Base-by-base conservation (phyloP, 2,797 vertebrate genomes). In the Sylvilagus floridanus region DNA sequence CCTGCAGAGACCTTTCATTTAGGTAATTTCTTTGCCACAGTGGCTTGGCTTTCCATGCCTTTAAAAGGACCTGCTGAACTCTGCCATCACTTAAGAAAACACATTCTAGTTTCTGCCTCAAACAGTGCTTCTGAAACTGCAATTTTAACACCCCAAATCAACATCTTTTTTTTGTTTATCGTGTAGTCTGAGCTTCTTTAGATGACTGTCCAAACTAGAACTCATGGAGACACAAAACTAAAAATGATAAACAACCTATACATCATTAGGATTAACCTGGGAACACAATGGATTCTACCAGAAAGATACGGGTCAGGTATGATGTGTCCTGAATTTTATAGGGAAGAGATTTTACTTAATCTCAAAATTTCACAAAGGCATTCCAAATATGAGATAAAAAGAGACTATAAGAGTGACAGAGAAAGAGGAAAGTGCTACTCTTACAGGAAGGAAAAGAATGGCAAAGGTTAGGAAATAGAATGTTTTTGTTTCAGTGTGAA, bases 281-380 rank as follows among this genome's bases (percentile, higher is more conserved):
- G 72, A 87, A 73, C 65, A 63, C 24, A 79, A 3, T n/a, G 9
- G 6, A 57, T 72, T 69, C 35, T 84, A 30, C 35, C 22, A 69
- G 32, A 93, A 89, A 89, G 19, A 47, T 76, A 13, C 54, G 79
- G 30, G 4, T 93, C 22, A 93, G 54, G 66, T 35, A 12, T 91
- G 24, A 94, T 76, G 2, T 42, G 10, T 66, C 71, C 11, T 76
- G 57, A 83, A 82, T 82, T 73, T 95, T 76, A 69, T 47, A 77
- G 26, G 72, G n/a, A 62, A 71, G 62, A 71, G 35, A 63, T 83
- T 37, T 62, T 30, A 91, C 7, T 79, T 3, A 71, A n/a, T 16
- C 17, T 95, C 26, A 88, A 47, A 85, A 63, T 86, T 82, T 86
- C 57, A 93, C 16, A 93, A 85, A 78, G 65, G 4, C 1, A 69